Percentiles rank a stretch among this genome's conserved stretches.
phyloP scores from a whole-genome alignment of 2,113 vertebrate genomes.

The Oreochromis tanganicae region DNA sequence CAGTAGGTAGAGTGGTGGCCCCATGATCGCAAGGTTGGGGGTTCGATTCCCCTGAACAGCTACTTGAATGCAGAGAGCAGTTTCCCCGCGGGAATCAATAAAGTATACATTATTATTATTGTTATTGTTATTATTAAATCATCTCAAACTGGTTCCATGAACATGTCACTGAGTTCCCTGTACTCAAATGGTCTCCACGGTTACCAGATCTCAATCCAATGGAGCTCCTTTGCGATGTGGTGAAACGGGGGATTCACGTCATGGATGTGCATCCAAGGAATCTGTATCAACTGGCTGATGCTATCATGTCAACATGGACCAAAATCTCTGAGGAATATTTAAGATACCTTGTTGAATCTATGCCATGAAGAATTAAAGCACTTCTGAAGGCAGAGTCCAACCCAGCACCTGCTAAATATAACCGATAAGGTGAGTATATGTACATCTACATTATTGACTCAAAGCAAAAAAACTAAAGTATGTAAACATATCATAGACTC shows the following conservation, averaged over 20 bases:
- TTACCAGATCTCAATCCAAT: not conserved
- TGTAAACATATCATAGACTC: not conserved
- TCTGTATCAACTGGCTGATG: not conserved
- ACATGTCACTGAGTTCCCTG: not conserved
- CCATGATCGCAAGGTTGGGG: too few relatives aligned
- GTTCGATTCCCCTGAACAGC: too few relatives aligned
- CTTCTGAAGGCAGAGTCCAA: not conserved
- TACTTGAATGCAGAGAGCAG: too few relatives aligned
- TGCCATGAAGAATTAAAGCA: not conserved
- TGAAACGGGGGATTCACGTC: not conserved
- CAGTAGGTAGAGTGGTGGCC: too few relatives aligned
- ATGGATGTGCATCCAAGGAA: not conserved
- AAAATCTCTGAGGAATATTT: not conserved
- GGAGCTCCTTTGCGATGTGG: not conserved
- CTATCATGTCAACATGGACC: not conserved
- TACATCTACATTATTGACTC: not conserved
- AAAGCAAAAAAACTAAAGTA: not conserved
- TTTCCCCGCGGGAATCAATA: too few relatives aligned
- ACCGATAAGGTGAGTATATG: not conserved
- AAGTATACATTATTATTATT: too few relatives aligned
- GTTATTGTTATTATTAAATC: fast-evolving
- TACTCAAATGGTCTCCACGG: not conserved
- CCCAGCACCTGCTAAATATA: not conserved
- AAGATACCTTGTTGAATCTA: not conserved
- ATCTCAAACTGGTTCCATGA: not conserved